These are phyloP conservation scores for Aradophagus sp. DNA, from an alignment of 1,140 invertebrate species.

Conservation along the genomic window DNA sequence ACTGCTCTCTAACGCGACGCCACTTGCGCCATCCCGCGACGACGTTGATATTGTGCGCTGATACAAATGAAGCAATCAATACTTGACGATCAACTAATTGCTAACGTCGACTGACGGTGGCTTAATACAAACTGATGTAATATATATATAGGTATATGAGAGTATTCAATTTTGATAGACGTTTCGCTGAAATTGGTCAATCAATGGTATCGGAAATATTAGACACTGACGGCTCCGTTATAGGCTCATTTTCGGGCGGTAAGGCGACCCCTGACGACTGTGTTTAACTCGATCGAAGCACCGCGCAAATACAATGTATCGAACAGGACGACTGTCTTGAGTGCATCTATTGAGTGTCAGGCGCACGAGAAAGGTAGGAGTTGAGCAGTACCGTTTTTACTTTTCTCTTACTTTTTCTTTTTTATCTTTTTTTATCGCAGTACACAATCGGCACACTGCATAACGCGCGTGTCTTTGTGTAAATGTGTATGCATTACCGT, in stretches of 20 bases:
- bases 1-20: too few relatives aligned
- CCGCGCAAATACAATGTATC: slow-evolving; percentile 33
- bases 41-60: too few relatives aligned
- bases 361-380: slow-evolving; percentile 68
- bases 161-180: too few relatives aligned
- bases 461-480: slow-evolving; percentile 31
- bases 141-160: too few relatives aligned
- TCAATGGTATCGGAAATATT: too few relatives aligned
- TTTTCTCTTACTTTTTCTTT: too few relatives aligned
- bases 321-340: slow-evolving; percentile 40
- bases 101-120: too few relatives aligned
- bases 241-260: not conserved
- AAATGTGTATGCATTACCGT: slow-evolving; percentile 4
- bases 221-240: not conserved
- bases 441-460: slow-evolving; percentile 51
- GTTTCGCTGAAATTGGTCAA: too few relatives aligned
- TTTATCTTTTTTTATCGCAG: slow-evolving; percentile 34
- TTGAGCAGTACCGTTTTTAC: slow-evolving; percentile 55
- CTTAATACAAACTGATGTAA: too few relatives aligned
- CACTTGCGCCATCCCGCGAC: too few relatives aligned
- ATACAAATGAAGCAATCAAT: too few relatives aligned
- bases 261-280: slow-evolving; percentile 25
- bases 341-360: slow-evolving; percentile 62
- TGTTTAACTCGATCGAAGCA: slow-evolving; percentile 31
- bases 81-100: too few relatives aligned